Base-by-base conservation (phyloP, 2,888 invertebrate genomes). In the Prosopocoilus inquinatus region DNA sequence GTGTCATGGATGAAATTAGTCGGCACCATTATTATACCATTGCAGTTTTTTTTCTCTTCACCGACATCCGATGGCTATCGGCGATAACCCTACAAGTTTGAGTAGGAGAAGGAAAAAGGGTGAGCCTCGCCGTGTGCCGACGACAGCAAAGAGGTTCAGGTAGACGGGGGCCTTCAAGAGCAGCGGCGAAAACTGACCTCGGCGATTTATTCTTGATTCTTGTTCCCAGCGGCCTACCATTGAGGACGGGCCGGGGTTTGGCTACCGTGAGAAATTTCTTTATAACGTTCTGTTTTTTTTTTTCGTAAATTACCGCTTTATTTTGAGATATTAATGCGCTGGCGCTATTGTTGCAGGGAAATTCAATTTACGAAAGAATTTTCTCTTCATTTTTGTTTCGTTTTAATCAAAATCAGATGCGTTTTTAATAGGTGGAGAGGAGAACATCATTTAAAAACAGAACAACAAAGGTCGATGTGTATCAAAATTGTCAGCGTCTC, bases 1-100 rank as follows among this genome's bases (percentile, higher is more conserved):
- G 61, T 67, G 66, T 64, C 66, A 65, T 65, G 59, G 58, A 64
- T 53, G 55, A 61, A 66, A 67, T 67, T 67, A 66, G 66, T 57
- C 62, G 63, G 50, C 50, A 46, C 49, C 52, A 44, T 46, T 33
- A 56, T 38, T 55, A 44, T 65, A 68, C 67, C 64, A 67, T 67
- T 67, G 65, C 54, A 65, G 47, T 33, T 47, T 45, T 36, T 33
- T 34, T 47, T 39, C 47, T 48, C 52, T 46, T 45, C 20, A 33
- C 28, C 7, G 9, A 34, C 15, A 43, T 33, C 47, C 16, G 52
- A 51, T 52, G 51, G 47, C 47, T 38, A 44, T 45, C 41, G 41
- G 36, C 35, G 47, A 36, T 43, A 20, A 48, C 47, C 43, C 28
- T 11, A 9, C 3, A 11, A 13, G 16, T 13, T 41, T 16, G 41